phyloP scores from a whole-genome alignment of 2,888 invertebrate species.

The Acleris literana region DNA sequence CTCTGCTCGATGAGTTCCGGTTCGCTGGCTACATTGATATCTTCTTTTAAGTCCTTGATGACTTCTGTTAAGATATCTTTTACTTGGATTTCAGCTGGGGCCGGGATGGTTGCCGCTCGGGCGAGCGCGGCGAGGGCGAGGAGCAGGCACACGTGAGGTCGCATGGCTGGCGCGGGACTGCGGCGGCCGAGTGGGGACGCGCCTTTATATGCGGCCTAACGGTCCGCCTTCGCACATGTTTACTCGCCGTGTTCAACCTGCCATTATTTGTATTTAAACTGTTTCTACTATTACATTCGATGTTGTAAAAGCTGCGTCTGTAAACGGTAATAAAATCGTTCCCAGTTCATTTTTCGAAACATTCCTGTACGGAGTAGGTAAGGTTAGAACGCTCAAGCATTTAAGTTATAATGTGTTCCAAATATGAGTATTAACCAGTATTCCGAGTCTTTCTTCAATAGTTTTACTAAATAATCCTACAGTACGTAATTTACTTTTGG shows the following conservation, averaged over 20 bases:
- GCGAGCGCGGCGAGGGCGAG: conserved; percentile 60
- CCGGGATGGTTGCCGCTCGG: conserved; percentile 63
- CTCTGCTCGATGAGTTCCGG: conserved; percentile 55
- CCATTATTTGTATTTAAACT: conserved; percentile 71
- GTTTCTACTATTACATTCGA: conserved; percentile 41
- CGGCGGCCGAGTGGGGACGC: conserved; percentile 50
- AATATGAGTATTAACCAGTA: too few species aligned
- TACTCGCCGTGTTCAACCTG: conserved; percentile 64
- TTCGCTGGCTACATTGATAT: conserved; percentile 49
- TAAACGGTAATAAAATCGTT: too few species aligned
- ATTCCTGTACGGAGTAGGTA: too few species aligned
- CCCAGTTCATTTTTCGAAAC: too few species aligned
- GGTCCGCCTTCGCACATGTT: conserved; percentile 62
- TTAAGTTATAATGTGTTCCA: too few species aligned
- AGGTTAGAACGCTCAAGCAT: too few species aligned
- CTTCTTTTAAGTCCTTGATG: conserved; percentile 48
- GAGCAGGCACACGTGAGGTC: conserved; percentile 62
- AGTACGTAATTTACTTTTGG: too few species aligned
- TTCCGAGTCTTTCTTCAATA: too few species aligned
- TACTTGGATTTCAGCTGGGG: conserved; percentile 40
- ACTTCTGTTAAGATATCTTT: conserved; percentile 49
- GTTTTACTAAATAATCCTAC: too few species aligned
- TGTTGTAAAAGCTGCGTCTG: conserved; percentile 16
- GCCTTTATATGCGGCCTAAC: conserved; percentile 75
- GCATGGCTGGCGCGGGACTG: conserved; percentile 69